A percentile compares a stretch with the other conserved stretches of the same genome.
These are phyloP conservation scores for Acronicta aceris DNA, from an alignment of 2,888 invertebrate species.

Conservation along the genomic window DNA sequence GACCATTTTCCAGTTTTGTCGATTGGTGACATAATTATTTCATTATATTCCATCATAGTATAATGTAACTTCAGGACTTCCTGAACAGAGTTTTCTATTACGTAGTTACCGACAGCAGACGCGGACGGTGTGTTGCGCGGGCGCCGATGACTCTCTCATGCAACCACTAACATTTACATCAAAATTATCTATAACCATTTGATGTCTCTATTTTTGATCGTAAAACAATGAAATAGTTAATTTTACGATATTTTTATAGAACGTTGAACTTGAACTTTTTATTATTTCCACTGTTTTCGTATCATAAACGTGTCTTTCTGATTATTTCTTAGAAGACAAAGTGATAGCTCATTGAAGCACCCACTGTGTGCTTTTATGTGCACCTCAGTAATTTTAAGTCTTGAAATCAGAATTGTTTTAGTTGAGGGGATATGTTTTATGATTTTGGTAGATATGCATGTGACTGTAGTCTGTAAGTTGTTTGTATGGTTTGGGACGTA, in stretches of 20 bases:
- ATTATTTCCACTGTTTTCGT: conserved; percentile 34
- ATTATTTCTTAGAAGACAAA: conserved; percentile 45
- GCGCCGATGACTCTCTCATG: conserved; percentile 34
- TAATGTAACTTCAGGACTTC: background rate
- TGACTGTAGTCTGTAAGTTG: conserved; percentile 21
- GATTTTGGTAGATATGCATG: conserved; percentile 24
- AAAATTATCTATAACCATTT: conserved; percentile 30
- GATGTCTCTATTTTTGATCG: conserved; percentile 48
- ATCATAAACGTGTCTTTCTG: conserved; percentile 24
- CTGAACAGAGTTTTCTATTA: background rate
- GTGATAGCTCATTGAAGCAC: conserved; percentile 36
- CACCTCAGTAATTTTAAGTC: conserved; percentile 23
- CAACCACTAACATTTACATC: conserved; percentile 34
- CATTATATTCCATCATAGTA: too few relatives aligned
- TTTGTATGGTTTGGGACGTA: conserved; percentile 17
- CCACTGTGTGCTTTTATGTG: conserved; percentile 46
- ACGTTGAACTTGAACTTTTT: conserved; percentile 41
- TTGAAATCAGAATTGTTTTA: conserved; percentile 18
- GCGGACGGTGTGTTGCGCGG: background rate
- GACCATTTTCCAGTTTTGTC: too few relatives aligned
- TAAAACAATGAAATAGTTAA: conserved; percentile 51
- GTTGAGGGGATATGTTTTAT: conserved; percentile 9
- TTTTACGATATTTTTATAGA: conserved; percentile 53
- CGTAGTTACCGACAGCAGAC: conserved; percentile 12
- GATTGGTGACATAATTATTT: too few relatives aligned